These are phyloP conservation scores for Tinea semifulvella DNA, from an alignment of 2,888 invertebrate species.

Conservation along the genomic window DNA sequence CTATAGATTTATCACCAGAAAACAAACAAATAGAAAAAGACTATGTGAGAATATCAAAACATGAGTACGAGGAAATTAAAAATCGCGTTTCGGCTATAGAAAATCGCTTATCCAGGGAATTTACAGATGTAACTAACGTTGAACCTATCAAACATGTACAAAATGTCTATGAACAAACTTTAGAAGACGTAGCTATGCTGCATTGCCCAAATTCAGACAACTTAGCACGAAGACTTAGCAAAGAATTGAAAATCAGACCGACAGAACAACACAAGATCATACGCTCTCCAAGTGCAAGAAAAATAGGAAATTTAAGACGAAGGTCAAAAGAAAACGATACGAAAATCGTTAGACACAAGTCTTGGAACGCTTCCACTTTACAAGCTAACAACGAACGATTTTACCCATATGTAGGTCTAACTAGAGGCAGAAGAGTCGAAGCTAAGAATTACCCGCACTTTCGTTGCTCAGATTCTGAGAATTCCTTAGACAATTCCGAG, in stretches of 20 bases:
- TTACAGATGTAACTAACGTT: constrained; percentile 57
- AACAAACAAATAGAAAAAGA: constrained; percentile 58
- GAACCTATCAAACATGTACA: constrained; percentile 73
- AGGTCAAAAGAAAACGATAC: constrained; percentile 72
- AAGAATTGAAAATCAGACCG: constrained; percentile 77
- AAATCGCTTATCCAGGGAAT: constrained; percentile 73
- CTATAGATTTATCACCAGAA: constrained; percentile 49
- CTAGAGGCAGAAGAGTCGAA: constrained; percentile 43
- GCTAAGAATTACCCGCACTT: constrained; percentile 31
- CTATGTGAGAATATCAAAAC: constrained; percentile 76
- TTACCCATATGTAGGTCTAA: constrained; percentile 63
- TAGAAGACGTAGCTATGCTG: constrained; percentile 73
- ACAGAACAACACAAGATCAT: constrained; percentile 76
- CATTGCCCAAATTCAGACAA: constrained; percentile 73
- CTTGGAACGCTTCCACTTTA: constrained; percentile 69
- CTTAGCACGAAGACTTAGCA: constrained; percentile 74
- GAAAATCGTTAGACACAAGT: constrained; percentile 68
- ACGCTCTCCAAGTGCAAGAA: constrained; percentile 82
- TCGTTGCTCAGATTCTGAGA: constrained; percentile 30
- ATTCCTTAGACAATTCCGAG: constrained; percentile 35
- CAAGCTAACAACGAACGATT: constrained; percentile 45
- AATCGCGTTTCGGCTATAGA: constrained; percentile 78
- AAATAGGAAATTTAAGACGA: constrained; percentile 78
- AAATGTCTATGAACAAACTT: constrained; percentile 76
- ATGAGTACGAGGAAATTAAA: constrained; percentile 81